Base-by-base conservation (phyloP, 2,797 vertebrate genomes). In the Cossypha heuglini region DNA sequence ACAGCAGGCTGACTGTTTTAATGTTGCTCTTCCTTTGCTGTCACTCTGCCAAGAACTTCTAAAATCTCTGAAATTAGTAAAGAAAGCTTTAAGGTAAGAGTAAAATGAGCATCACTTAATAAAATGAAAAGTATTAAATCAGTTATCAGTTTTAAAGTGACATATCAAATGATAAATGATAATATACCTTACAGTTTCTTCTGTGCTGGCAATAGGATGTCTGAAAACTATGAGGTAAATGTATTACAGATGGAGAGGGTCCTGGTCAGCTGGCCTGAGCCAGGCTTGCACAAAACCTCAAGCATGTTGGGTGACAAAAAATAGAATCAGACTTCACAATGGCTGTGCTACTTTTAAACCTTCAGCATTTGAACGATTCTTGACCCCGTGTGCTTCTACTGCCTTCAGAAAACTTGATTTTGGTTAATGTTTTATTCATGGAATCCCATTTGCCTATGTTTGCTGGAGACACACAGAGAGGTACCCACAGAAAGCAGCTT, bases 1-100 rank as follows among this genome's bases (percentile, higher is more conserved):
- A 82, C 2, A 2, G 62, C 54, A 35, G 86, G 45, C 52, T 92
- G 94, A 63, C 52, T 85, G 57, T 48, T 88, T 91, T 74, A 54
- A 74, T 86, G 49, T 54, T 80, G 61, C 37, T 93, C 17, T 92
- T 92, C 71, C 59, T 72, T 66, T 67, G 33, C 59, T 67, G 63
- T 63, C 2, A 11, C 74, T 69, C 40, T 51, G 84, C 67, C 87
- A 89, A 87, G 67, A 81, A 57, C 35, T 87, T 91, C 85, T 52
- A 29, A 35, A 16, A 57, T 57, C 16, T 59, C 49, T 74, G 57
- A 82, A 92, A 57, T n/a, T 2, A 71, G 29, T 59, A 76, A 76
- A 91, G 52, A 74, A 59, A 67, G 9, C 21, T 89, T 76, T 76
- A 85, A 74, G 49, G 52, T 90, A 62, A 82, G 33, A 85, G 13